phyloP scores from a whole-genome alignment of 2,113 vertebrate genomes.

The Actinemys pallida region DNA sequence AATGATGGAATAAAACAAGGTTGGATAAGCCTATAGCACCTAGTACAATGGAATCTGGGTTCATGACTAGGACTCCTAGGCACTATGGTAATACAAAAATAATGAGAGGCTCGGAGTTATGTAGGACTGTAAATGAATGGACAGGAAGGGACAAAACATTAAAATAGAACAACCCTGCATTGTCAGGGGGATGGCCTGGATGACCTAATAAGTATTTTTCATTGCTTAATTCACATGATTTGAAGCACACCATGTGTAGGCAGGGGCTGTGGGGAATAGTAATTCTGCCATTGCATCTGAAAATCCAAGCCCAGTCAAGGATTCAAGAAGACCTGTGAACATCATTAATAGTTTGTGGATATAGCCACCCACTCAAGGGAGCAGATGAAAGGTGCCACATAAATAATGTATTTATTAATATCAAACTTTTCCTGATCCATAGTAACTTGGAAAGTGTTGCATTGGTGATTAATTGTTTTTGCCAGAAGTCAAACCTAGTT shows the following conservation, averaged over 20 bases:
- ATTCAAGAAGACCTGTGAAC: neutral
- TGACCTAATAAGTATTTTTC: neutral
- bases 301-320: neutral
- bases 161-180: accelerated
- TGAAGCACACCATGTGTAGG: neutral
- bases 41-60: neutral
- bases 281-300: neutral
- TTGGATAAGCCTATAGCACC: neutral
- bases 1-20: neutral
- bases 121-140: neutral
- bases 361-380: neutral
- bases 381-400: neutral
- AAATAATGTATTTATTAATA: neutral
- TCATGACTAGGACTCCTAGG: neutral
- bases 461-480: neutral
- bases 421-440: neutral
- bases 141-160: neutral
- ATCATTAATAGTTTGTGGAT: neutral
- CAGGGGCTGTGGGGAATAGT: neutral
- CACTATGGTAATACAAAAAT: neutral
- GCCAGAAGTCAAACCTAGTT: neutral
- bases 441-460: neutral
- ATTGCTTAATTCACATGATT: neutral
- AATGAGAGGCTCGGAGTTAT: neutral
- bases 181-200: neutral